These are phyloP conservation scores for Crossaster papposus DNA, from an alignment of 53 echinoderm and acorn worm genomes.

Conservation along the genomic window DNA sequence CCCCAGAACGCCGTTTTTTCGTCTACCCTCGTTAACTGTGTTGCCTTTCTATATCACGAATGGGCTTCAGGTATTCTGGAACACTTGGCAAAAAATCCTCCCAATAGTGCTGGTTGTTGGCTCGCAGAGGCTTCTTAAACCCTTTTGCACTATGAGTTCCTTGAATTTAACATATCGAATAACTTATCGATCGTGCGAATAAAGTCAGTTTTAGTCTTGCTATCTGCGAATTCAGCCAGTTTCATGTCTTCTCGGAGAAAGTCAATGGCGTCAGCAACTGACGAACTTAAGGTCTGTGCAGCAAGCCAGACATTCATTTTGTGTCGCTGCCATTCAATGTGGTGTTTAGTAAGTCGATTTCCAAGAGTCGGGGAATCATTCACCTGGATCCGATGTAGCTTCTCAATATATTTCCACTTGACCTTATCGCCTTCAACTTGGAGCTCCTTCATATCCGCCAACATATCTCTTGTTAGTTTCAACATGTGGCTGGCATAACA, in stretches of 20 bases:
- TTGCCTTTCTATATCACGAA: too few relatives aligned
- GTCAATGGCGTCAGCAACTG: slow-evolving; percentile 67
- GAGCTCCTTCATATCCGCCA: slow-evolving; percentile 54
- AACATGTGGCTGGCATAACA: slow-evolving; percentile 70
- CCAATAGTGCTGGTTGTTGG: too few relatives aligned
- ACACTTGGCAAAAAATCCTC: too few relatives aligned
- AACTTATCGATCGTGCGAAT: slow-evolving; percentile 64
- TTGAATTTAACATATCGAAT: slow-evolving; percentile 73
- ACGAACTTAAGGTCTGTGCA: slow-evolving; percentile 66
- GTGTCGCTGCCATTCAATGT: slow-evolving; percentile 56
- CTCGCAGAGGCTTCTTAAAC: slow-evolving; percentile 67
- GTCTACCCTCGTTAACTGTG: too few relatives aligned
- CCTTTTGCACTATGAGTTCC: slow-evolving; percentile 37
- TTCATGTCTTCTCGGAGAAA: slow-evolving; percentile 62
- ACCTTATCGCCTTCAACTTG: slow-evolving; percentile 55
- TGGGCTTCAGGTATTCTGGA: too few relatives aligned
- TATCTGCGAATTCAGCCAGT: slow-evolving; percentile 55
- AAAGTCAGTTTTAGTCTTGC: slow-evolving; percentile 70
- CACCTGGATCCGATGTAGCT: slow-evolving; percentile 50
- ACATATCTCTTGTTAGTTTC: slow-evolving; percentile 49
- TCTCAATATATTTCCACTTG: slow-evolving; percentile 63
- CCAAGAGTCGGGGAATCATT: slow-evolving; percentile 63
- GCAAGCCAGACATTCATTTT: slow-evolving; percentile 52
- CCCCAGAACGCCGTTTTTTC: too few relatives aligned
- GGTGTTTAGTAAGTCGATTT: slow-evolving; percentile 65